These are phyloP conservation scores for Pimpla rufipes DNA, from an alignment of 2,888 invertebrate genomes.

Conservation along the genomic window DNA sequence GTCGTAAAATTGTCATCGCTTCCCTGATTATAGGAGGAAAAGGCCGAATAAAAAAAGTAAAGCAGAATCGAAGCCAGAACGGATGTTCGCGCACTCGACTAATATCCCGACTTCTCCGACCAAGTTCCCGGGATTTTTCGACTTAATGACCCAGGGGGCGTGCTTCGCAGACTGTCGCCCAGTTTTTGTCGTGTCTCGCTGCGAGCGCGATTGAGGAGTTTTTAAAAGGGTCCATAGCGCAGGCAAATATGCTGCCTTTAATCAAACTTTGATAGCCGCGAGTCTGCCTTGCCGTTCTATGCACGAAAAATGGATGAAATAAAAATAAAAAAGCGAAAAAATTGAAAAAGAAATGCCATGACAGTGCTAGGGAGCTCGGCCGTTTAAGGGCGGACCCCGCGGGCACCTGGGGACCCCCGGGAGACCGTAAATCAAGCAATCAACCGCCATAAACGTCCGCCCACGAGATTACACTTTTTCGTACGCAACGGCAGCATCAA, in stretches of 20 bases:
- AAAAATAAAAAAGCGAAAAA: conserved; percentile 26
- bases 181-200: conserved; percentile 26
- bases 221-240: background rate
- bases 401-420: conserved; percentile 67
- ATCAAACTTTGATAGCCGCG: conserved; percentile 75
- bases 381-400: conserved; percentile 64
- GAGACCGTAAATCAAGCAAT: conserved; percentile 82
- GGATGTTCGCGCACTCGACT: background rate
- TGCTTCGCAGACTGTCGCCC: conserved; percentile 18
- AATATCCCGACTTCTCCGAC: background rate
- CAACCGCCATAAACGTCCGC: conserved; percentile 83
- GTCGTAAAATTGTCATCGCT: conserved; percentile 52
- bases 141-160: conserved; percentile 32
- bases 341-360: conserved; percentile 12
- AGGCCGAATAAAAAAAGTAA: conserved; percentile 28
- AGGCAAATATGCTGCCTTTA: conserved; percentile 57
- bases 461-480: conserved; percentile 77
- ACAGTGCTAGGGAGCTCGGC: conserved; percentile 22
- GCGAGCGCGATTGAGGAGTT: conserved; percentile 14
- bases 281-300: conserved; percentile 25
- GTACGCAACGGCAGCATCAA: conserved; percentile 52
- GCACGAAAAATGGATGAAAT: conserved; percentile 14
- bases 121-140: conserved; percentile 25
- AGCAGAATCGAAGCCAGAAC: background rate
- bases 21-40: conserved; percentile 47